A percentile compares a stretch with the other conserved stretches of the same genome.
Evolutionary conservation across 2,797 vertebrate species (phyloP).

Genomic region (Pipistrellus pygmaeus): DNA sequence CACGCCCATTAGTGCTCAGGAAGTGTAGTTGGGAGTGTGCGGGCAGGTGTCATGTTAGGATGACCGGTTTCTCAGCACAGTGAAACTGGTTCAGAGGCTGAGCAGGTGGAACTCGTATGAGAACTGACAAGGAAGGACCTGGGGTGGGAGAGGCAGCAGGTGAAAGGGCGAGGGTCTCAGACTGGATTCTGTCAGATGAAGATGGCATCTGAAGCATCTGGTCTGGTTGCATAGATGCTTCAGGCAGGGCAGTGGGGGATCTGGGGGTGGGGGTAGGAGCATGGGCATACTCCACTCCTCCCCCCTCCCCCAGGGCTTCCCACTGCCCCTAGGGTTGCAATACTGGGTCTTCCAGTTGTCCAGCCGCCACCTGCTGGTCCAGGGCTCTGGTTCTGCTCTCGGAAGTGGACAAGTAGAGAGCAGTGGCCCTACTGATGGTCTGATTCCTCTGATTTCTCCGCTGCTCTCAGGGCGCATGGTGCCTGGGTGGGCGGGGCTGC

Average conservation of each 20-base stretch:
- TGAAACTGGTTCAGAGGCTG: neutral
- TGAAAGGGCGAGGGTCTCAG: rapidly evolving
- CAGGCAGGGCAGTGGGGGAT: neutral
- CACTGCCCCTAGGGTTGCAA: neutral
- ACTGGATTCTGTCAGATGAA: neutral
- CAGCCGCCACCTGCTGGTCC: neutral
- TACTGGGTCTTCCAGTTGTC: neutral
- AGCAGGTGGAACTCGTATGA: neutral
- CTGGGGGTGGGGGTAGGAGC: no score
- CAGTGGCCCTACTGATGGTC: neutral
- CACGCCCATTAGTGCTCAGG: neutral
- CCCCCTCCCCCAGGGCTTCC: no score
- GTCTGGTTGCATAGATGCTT: neutral
- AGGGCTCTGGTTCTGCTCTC: neutral
- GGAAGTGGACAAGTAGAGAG: neutral
- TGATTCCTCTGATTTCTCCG: no score
- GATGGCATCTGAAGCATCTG: neutral
- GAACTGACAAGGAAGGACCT: neutral
- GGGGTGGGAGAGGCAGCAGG: neutral
- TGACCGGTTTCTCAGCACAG: neutral
- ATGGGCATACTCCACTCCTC: no score
- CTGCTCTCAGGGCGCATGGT: neutral
- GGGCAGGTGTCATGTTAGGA: neutral
- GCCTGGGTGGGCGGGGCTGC: neutral
- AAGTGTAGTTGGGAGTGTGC: neutral